A percentile compares a stretch with the other conserved stretches of the same genome.
phyloP scores from a whole-genome alignment of 2,113 vertebrate genomes.

The Pterocles gutturalis region DNA sequence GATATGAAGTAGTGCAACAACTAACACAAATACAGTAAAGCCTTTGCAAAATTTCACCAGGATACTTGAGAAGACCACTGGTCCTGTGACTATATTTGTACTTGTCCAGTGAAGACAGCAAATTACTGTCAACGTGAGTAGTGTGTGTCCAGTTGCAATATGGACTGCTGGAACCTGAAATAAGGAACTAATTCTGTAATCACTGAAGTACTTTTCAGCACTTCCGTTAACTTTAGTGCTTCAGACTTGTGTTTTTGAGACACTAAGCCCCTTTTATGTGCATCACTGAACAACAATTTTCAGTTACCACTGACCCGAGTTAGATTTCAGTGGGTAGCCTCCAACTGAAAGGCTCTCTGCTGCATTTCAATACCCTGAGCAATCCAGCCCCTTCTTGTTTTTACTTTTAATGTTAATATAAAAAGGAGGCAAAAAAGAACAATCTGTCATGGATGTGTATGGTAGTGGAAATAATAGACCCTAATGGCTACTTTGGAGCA shows the following conservation, averaged over 20 bases:
- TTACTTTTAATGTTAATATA: conserved; percentile 3
- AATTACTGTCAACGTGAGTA: neutral
- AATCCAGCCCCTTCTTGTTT: neutral
- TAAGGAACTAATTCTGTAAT: neutral
- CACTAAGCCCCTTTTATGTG: neutral
- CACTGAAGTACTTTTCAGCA: neutral
- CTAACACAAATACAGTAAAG: neutral
- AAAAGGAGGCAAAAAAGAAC: neutral
- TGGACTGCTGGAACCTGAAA: neutral
- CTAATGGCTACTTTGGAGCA: conserved; percentile 27
- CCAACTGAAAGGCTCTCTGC: neutral
- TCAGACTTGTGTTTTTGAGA: neutral
- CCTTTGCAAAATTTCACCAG: neutral
- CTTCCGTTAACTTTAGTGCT: neutral
- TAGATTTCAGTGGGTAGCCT: neutral
- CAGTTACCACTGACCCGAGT: neutral
- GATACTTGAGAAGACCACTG: neutral
- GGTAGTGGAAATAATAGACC: conserved; percentile 55
- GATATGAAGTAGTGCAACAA: neutral
- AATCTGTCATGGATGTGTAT: conserved; percentile 18
- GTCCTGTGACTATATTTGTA: neutral
- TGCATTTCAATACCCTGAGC: neutral
- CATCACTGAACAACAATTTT: neutral
- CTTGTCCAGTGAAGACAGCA: accelerated
- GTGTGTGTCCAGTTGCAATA: neutral